Conservation (phyloP, 2,113 vertebrate genomes). For the Urocitellus parryii region DNA sequence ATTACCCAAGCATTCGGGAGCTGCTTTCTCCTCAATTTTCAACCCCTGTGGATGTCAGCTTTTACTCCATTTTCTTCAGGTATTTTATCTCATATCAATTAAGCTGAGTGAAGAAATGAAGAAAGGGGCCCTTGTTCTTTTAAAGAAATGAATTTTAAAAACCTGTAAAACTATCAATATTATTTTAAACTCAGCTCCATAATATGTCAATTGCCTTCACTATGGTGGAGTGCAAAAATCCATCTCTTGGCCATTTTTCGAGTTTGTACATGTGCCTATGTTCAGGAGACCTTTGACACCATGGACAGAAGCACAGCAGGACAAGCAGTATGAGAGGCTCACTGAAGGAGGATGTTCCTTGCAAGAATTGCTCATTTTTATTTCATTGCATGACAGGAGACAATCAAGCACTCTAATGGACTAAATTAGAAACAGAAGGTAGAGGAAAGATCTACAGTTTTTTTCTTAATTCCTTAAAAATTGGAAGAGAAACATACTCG, state of each 20-base stretch:
- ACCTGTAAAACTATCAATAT: not conserved
- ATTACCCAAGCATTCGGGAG: not conserved
- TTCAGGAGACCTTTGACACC: not conserved
- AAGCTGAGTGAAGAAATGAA: not conserved
- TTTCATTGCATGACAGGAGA: not conserved
- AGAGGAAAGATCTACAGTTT: not conserved
- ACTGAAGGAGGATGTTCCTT: not conserved
- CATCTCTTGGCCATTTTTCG: not conserved
- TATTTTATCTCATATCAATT: not conserved
- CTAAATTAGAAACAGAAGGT: constrained; percentile 62
- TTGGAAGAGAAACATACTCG: constrained; percentile 36
- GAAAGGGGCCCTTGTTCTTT: not conserved
- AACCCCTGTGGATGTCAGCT: not conserved
- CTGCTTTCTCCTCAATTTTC: not conserved
- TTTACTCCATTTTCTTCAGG: not conserved
- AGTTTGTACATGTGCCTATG: not conserved
- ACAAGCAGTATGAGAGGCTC: not conserved
- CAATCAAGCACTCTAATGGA: not conserved
- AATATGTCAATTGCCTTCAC: not conserved
- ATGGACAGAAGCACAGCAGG: not conserved
- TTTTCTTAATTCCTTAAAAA: constrained; percentile 57
- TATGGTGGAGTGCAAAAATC: not conserved
- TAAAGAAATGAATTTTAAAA: not conserved
- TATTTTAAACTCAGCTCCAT: not conserved
- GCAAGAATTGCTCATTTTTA: not conserved